Evolutionary conservation across 2,888 invertebrate genomes (phyloP).

Genomic region (Lycophotia porphyrea): DNA sequence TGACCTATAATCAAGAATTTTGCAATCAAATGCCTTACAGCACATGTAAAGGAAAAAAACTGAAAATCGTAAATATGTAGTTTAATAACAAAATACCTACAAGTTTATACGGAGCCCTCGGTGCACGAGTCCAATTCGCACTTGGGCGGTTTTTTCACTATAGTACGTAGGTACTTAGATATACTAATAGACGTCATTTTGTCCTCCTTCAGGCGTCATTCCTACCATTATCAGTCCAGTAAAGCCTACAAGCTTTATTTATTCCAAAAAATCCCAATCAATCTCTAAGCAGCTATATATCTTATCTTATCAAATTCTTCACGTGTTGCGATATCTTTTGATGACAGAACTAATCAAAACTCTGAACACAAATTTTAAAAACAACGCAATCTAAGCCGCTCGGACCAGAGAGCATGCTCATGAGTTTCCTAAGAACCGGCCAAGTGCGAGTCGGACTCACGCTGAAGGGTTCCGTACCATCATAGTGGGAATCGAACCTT

Average conservation of each 20-base stretch:
- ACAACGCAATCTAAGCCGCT: background rate
- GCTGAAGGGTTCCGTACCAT: too few relatives aligned
- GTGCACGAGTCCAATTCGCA: too few relatives aligned
- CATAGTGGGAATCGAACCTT: too few relatives aligned
- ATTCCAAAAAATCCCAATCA: background rate
- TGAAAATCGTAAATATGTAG: too few relatives aligned
- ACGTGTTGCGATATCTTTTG: background rate
- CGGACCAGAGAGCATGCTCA: background rate
- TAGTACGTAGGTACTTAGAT: background rate
- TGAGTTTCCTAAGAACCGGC: background rate
- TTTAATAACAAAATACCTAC: too few relatives aligned
- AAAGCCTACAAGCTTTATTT: background rate
- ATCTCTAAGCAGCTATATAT: background rate
- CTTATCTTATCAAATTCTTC: background rate
- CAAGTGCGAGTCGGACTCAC: too few relatives aligned
- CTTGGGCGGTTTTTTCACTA: background rate
- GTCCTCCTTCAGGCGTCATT: background rate
- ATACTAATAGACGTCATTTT: background rate
- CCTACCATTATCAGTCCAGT: background rate
- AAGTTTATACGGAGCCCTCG: too few relatives aligned
- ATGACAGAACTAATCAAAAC: background rate
- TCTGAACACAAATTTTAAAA: too few relatives aligned
- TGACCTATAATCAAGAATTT: too few relatives aligned
- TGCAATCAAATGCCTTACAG: too few relatives aligned
- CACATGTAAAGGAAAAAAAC: too few relatives aligned